Conservation (phyloP, 2,113 vertebrate species). For the Noctilio leporinus region DNA sequence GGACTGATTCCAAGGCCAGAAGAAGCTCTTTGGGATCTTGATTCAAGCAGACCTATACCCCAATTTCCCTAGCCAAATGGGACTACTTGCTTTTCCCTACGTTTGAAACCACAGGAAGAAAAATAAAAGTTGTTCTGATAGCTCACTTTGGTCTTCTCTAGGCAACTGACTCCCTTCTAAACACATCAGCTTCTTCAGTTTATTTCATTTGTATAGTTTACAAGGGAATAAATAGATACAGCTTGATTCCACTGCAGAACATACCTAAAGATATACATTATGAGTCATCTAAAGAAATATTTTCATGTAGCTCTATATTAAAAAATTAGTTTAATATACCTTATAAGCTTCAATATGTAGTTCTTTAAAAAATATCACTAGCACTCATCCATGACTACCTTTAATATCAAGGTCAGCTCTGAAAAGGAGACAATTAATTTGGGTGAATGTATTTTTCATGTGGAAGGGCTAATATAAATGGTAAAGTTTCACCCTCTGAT, state of each 20-base stretch:
- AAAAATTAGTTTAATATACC: neutral
- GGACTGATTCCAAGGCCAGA: neutral
- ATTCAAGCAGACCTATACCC: neutral
- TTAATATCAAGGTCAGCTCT: neutral
- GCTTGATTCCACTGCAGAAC: neutral
- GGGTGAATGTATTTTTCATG: neutral
- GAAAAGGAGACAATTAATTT: neutral
- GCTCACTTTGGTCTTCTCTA: neutral
- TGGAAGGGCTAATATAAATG: neutral
- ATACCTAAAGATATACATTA: neutral
- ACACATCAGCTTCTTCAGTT: neutral
- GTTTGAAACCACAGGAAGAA: neutral
- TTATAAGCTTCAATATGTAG: neutral
- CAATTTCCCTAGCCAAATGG: neutral
- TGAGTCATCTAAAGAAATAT: neutral
- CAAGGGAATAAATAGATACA: neutral
- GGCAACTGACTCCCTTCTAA: neutral
- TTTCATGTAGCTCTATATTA: neutral
- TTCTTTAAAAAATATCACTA: neutral
- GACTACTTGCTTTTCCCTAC: neutral
- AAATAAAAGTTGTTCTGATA: neutral
- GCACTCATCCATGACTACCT: neutral
- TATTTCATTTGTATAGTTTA: neutral
- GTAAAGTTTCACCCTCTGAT: neutral
- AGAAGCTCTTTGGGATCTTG: neutral